These are phyloP conservation scores for Chiridota heheva DNA, from an alignment of 35 echinoderm and acorn worm species.

Conservation along the genomic window DNA sequence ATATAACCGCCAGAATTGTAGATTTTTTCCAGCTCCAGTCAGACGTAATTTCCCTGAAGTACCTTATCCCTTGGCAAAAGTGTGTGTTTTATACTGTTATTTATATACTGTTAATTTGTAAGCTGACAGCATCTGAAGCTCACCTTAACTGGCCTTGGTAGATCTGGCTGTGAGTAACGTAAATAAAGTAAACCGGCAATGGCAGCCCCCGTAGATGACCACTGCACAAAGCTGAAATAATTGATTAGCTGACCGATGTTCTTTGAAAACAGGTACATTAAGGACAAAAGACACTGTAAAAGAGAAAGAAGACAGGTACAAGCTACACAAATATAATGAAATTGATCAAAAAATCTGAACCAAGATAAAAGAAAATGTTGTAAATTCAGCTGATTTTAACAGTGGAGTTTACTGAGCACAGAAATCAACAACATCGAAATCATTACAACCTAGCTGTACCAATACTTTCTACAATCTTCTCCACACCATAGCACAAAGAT, in stretches of 20 bases:
- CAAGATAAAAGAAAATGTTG: neutral
- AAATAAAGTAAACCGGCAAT: slow-evolving; percentile 75
- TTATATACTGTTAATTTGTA: too few relatives aligned
- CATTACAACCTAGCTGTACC: neutral
- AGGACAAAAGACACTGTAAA: slow-evolving; percentile 75
- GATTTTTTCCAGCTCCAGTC: too few relatives aligned
- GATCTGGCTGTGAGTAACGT: slow-evolving; percentile 64
- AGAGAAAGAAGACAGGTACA: neutral
- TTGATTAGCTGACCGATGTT: slow-evolving; percentile 96
- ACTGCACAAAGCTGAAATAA: slow-evolving; percentile 97
- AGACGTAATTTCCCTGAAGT: too few relatives aligned
- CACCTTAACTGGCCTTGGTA: slow-evolving; percentile 90
- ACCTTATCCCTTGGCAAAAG: too few relatives aligned
- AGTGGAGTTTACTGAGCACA: neutral
- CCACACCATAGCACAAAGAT: neutral
- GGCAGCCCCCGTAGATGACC: slow-evolving; percentile 77
- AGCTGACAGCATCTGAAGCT: too few relatives aligned
- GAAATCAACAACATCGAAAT: neutral
- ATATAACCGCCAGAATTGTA: too few relatives aligned
- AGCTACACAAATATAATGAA: neutral
- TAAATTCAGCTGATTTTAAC: neutral
- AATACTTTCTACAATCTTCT: neutral
- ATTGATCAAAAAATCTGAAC: neutral
- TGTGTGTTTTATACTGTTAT: too few relatives aligned
- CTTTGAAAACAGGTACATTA: slow-evolving; percentile 77